These are phyloP conservation scores for Parapsyche elsis DNA, from an alignment of 1,140 invertebrate species.

Conservation along the genomic window DNA sequence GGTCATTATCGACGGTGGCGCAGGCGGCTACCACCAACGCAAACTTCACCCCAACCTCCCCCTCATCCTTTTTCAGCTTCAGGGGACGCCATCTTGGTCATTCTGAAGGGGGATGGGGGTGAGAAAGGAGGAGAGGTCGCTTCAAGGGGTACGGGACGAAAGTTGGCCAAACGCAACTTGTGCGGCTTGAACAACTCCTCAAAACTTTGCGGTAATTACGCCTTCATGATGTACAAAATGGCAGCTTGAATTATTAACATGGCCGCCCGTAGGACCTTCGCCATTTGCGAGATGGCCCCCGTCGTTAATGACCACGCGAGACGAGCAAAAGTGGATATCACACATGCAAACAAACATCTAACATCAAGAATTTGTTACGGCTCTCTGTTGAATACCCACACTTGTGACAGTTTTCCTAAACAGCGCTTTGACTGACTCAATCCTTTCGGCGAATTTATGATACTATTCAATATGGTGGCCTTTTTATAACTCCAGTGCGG, in stretches of 20 bases:
- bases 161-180: slow-evolving; percentile 38
- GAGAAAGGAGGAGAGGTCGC: background rate
- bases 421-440: too few species aligned
- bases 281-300: background rate
- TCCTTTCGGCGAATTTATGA: too few species aligned
- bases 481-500: too few species aligned
- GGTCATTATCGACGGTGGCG: slow-evolving; percentile 52
- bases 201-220: slow-evolving; percentile 43
- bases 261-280: background rate
- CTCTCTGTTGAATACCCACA: too few species aligned
- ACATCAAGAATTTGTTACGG: too few species aligned
- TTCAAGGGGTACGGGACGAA: slow-evolving; percentile 11
- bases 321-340: too few species aligned
- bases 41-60: background rate
- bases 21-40: background rate
- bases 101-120: slow-evolving; percentile 37
- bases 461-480: too few species aligned
- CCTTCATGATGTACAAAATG: slow-evolving; percentile 41
- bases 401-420: too few species aligned
- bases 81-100: slow-evolving; percentile 52
- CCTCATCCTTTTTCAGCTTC: background rate
- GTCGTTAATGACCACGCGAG: slow-evolving; percentile 10
- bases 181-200: slow-evolving; percentile 40
- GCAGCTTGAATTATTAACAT: slow-evolving; percentile 41
- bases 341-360: too few species aligned